Conservation (phyloP, 1,140 invertebrate species). For the Bombus difficillimus region DNA sequence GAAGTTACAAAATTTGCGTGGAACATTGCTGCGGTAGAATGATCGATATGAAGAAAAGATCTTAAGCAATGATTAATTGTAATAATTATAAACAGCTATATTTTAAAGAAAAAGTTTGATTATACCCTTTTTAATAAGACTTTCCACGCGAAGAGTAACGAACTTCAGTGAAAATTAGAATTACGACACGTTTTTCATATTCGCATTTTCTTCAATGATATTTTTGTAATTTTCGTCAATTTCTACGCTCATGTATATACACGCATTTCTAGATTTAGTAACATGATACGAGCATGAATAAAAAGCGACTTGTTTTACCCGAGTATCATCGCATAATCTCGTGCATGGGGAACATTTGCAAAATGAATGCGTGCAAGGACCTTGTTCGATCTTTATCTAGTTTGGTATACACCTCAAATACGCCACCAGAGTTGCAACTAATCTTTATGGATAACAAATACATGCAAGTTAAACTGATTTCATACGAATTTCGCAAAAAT, state of each 20-base stretch:
- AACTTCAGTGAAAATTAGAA: too few species aligned
- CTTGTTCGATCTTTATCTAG: slow-evolving; percentile 22
- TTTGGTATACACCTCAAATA: background rate
- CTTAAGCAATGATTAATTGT: too few species aligned
- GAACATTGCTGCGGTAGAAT: too few species aligned
- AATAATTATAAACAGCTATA: too few species aligned
- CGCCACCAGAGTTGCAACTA: background rate
- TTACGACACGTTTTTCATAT: too few species aligned
- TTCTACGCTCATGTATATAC: background rate
- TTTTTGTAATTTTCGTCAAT: too few species aligned
- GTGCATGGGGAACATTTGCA: background rate
- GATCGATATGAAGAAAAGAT: too few species aligned
- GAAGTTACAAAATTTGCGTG: too few species aligned
- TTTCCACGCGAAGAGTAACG: too few species aligned
- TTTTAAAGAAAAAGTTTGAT: too few species aligned
- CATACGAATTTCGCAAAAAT: background rate
- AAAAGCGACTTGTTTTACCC: slow-evolving; percentile 12
- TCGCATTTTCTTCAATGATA: too few species aligned
- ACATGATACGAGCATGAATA: slow-evolving; percentile 4
- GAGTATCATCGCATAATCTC: slow-evolving; percentile 9
- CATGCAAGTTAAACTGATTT: background rate
- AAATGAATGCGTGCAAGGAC: slow-evolving; percentile 8
- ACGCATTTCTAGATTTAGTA: background rate
- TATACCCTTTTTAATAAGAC: too few species aligned
- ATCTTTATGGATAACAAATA: background rate